Evolutionary conservation across 2,797 vertebrate species (phyloP).

Genomic region (Pelobates cultripes): DNA sequence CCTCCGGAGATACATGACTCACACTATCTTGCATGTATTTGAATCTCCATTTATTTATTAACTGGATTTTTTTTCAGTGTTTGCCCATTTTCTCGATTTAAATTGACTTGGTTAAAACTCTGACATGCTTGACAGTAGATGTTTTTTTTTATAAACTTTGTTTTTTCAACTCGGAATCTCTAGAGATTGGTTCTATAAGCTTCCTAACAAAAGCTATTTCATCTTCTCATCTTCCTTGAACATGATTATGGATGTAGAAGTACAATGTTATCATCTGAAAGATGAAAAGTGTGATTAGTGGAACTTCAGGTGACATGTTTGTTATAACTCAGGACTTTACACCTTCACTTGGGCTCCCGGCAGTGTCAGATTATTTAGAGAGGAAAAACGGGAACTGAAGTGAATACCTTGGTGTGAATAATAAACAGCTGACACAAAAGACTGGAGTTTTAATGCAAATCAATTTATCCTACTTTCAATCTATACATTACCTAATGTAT

Average conservation of each 20-base stretch:
- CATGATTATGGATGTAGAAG: conserved; percentile 1
- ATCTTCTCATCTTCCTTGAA: not conserved
- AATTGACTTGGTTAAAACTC: conserved; percentile 45
- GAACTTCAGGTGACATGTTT: not conserved
- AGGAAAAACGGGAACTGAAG: not conserved
- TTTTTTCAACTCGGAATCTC: conserved; percentile 28
- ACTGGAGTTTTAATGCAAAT: no score
- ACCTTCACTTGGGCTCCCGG: not conserved
- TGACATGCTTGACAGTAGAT: conserved; percentile 41
- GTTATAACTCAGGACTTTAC: not conserved
- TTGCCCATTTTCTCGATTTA: conserved; percentile 47
- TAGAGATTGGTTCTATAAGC: conserved; percentile 23
- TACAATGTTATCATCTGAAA: not conserved
- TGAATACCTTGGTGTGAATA: not conserved
- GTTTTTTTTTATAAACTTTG: conserved; percentile 41
- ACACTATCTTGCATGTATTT: conserved; percentile 21
- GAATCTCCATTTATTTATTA: conserved; percentile 44
- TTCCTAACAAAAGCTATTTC: conserved; percentile 15
- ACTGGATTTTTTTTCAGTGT: conserved; percentile 11
- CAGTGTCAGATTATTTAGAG: not conserved
- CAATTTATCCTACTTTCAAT: no score
- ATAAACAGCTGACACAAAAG: no score
- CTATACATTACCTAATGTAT: no score
- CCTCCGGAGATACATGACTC: conserved; percentile 38
- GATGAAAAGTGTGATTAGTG: conserved; percentile 2